These are phyloP conservation scores for Neogobius melanostomus DNA, from an alignment of 2,113 vertebrate species.

Conservation along the genomic window DNA sequence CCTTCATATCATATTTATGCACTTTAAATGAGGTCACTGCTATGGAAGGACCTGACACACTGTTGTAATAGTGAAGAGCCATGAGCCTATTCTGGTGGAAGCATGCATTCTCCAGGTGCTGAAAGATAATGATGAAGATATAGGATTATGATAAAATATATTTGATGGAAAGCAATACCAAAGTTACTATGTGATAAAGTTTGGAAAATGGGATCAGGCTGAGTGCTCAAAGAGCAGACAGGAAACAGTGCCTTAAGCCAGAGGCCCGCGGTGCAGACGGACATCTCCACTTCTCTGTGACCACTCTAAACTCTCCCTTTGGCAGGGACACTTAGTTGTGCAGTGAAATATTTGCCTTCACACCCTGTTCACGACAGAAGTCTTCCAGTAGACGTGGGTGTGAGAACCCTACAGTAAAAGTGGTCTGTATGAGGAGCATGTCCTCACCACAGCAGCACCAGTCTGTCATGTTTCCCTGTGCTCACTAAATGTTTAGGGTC, in stretches of 20 bases:
- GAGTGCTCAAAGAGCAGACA: constrained; percentile 1
- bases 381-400: neutral
- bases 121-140: neutral
- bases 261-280: neutral
- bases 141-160: neutral
- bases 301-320: constrained; percentile 1
- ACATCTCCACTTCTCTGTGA: neutral
- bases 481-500: no score
- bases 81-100: neutral
- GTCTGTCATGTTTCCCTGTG: neutral
- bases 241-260: constrained; percentile 7
- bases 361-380: constrained; percentile 2
- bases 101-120: constrained; percentile 5
- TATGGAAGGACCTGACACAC: constrained; percentile 3
- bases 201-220: neutral
- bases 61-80: constrained; percentile 5
- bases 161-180: constrained; percentile 6
- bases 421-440: neutral
- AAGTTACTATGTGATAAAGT: constrained; percentile 2
- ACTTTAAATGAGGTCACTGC: constrained; percentile 6
- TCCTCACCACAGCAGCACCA: neutral
- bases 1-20: neutral
- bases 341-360: neutral
- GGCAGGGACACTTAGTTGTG: constrained; percentile 4
- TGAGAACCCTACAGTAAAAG: constrained; percentile 1